Evolutionary conservation across 2,113 vertebrate species (phyloP), one percentile per base, ranked within the genome.

Genomic region (Sylvilagus bachmani): DNA sequence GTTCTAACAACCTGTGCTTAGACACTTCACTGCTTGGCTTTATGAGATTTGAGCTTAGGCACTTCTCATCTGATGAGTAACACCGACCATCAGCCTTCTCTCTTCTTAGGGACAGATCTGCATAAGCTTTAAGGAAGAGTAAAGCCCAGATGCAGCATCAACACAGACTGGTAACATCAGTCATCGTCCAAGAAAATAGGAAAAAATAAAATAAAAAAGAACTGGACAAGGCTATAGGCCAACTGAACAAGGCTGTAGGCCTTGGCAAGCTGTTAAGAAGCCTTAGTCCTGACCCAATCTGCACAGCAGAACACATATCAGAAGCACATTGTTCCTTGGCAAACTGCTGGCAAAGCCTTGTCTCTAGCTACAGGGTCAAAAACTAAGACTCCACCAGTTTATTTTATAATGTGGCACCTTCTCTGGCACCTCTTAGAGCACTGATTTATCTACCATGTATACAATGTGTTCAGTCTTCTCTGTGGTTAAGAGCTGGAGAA

Each of bases 191-290:
- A 79, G 36, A 81, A 88, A 69, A 27, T 29, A 58, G 55, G 55
- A 58, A 58, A 58, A 19, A 14, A 21, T 19, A 58, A 5, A 58
- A 19, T 4, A 58, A 58, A 19, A 19, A 14, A 58, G 55, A 19
- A 44, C 44, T 44, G 44, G 44, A 44, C 44, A 44, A 44, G 44
- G 44, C 44, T 14, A 19, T 14, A 58, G 55, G 55, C 14, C 14
- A 58, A 19, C 55, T 5, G 55, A 2, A 58, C 55, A 58, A 21
- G 58, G 10, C 71, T 19, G 14, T 0, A 10, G 70, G 3, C 71
- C 61, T 44, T 55, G 58, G 58, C 58, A 91, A 95, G 71, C 29
- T 75, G 80, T 71, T 55, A 92, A 67, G 64, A 92, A 85, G 74
- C 10, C 49, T 49, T 82, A 61, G 78, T 83, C 73, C 83, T 81